Percentiles rank a stretch among this genome's conserved stretches.
Evolutionary conservation across 2,797 vertebrate genomes (phyloP).

Genomic region (Phataginus tricuspis): DNA sequence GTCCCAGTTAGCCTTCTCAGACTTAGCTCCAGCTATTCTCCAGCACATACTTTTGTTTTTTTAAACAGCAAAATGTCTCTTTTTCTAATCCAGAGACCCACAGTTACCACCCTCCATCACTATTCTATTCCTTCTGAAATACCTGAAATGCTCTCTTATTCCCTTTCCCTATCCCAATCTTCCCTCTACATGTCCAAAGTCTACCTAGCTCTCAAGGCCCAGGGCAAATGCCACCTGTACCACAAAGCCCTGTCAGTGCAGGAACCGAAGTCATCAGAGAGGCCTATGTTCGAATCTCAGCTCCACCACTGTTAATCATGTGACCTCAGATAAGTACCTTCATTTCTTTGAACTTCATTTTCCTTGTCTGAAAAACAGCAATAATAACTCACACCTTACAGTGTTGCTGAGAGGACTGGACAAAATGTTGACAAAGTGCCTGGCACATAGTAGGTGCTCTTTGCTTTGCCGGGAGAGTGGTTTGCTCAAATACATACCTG

Average conservation of each 20-base stretch:
- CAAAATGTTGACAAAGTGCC: not conserved
- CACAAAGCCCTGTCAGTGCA: not conserved
- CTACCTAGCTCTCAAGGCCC: not conserved
- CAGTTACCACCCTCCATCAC: not conserved
- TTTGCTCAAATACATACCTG: not conserved
- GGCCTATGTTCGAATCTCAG: not conserved
- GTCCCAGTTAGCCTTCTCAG: not conserved
- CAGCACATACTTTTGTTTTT: not conserved
- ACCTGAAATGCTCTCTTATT: not conserved
- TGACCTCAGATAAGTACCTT: not conserved
- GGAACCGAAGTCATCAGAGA: not conserved
- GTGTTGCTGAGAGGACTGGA: not conserved
- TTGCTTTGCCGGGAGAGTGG: not conserved
- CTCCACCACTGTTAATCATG: not conserved
- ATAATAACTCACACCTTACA: not conserved
- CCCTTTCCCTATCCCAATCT: not conserved
- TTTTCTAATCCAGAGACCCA: not conserved
- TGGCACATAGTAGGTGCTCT: no score
- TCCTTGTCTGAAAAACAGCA: not conserved
- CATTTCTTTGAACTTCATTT: not conserved
- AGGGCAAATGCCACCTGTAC: not conserved
- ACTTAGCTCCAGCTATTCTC: not conserved
- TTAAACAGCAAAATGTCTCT: not conserved
- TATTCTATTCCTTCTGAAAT: not conserved
- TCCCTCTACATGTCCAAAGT: not conserved